These are phyloP conservation scores for Otocyon megalotis DNA, from an alignment of 2,113 vertebrate genomes.

Conservation along the genomic window DNA sequence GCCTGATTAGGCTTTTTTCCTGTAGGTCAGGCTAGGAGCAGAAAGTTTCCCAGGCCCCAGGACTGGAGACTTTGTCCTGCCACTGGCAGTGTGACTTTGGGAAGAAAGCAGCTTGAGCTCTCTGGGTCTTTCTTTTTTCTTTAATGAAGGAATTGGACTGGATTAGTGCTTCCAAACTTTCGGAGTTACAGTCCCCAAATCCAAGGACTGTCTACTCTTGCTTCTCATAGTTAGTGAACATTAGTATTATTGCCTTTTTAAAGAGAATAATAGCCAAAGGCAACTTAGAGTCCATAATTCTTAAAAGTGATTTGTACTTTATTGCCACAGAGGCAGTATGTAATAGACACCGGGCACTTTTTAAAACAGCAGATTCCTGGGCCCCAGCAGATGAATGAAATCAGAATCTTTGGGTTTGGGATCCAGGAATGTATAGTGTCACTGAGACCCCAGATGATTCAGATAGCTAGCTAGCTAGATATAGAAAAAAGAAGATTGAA, in stretches of 20 bases:
- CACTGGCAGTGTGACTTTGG: not conserved
- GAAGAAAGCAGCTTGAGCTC: not conserved
- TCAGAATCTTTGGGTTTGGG: not conserved
- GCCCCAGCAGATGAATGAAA: not conserved
- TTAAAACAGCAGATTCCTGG: constrained; percentile 11
- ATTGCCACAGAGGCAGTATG: not conserved
- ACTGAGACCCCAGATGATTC: not conserved
- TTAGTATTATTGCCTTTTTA: not conserved
- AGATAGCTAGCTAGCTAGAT: no score
- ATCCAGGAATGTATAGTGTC: not conserved
- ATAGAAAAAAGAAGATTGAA: not conserved
- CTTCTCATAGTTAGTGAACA: not conserved
- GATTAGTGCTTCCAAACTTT: not conserved
- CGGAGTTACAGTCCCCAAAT: not conserved
- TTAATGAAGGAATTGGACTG: not conserved
- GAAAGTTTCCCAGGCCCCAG: not conserved
- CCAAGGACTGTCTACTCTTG: not conserved
- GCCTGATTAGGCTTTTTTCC: not conserved
- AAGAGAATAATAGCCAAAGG: not conserved
- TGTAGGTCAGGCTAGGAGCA: not conserved
- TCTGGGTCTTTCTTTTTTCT: constrained; percentile 1
- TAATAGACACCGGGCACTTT: not conserved
- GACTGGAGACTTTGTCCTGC: not conserved
- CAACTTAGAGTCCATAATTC: constrained; percentile 37
- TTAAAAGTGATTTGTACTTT: constrained; percentile 3